phyloP scores from a whole-genome alignment of 2,888 invertebrate species.

The Liposcelis brunnea region DNA sequence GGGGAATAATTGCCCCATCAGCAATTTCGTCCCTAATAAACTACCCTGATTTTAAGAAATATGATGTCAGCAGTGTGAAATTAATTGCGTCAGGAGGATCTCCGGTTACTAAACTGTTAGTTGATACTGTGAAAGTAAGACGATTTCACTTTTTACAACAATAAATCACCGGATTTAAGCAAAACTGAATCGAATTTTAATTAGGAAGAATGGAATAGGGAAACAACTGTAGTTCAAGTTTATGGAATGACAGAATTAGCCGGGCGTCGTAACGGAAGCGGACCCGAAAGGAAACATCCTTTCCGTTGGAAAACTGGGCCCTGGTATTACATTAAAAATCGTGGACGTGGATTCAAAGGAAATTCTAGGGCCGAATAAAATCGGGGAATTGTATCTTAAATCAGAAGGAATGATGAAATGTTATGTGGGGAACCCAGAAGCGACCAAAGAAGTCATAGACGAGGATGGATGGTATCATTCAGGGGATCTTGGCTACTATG shows the following conservation, averaged over 20 bases:
- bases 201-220: no score
- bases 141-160: no score
- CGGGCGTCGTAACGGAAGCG: neutral
- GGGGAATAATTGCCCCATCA: neutral
- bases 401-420: neutral
- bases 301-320: neutral
- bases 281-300: neutral
- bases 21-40: neutral
- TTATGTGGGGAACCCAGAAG: neutral
- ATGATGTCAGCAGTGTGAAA: neutral
- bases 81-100: no score
- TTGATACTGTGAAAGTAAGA: no score
- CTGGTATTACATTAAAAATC: neutral
- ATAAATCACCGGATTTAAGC: no score
- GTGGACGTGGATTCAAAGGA: neutral
- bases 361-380: neutral
- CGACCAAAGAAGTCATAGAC: conserved; percentile 1
- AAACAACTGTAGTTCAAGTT: neutral
- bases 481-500: conserved; percentile 4
- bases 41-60: neutral
- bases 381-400: neutral
- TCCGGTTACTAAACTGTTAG: no score
- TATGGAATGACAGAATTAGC: conserved; percentile 2
- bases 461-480: conserved; percentile 3
- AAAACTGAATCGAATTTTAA: no score